Conservation (phyloP, 2,797 vertebrate genomes). For the Pitangus sulphuratus region DNA sequence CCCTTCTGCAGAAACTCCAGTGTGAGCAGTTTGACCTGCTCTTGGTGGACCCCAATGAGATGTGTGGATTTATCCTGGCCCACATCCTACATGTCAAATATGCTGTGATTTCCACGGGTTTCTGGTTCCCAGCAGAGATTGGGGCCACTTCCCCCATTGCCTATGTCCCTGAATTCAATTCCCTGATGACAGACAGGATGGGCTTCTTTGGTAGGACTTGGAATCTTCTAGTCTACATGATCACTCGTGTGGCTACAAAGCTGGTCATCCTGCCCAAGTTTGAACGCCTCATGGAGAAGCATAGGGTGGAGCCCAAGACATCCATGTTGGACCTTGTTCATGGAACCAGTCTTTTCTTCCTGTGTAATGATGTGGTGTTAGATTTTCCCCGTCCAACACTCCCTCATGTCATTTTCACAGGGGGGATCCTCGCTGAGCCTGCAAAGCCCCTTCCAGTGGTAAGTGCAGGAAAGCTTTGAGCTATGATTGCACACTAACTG, state of each 20-base stretch:
- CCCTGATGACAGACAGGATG: slow-evolving; percentile 74
- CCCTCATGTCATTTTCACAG: slow-evolving; percentile 68
- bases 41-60: slow-evolving; percentile 71
- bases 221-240: slow-evolving; percentile 67
- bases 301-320: slow-evolving; percentile 25
- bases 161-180: slow-evolving; percentile 77
- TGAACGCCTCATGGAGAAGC: slow-evolving; percentile 66
- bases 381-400: slow-evolving; percentile 70
- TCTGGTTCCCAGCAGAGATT: slow-evolving; percentile 75
- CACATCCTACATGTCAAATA: slow-evolving; percentile 62
- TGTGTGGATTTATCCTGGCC: slow-evolving; percentile 70
- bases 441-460: slow-evolving; percentile 66
- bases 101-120: slow-evolving; percentile 70
- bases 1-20: slow-evolving; percentile 53
- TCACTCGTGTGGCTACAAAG: slow-evolving; percentile 62
- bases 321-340: slow-evolving; percentile 67
- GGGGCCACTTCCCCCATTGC: slow-evolving; percentile 68
- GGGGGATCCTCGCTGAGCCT: slow-evolving; percentile 64
- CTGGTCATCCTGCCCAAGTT: slow-evolving; percentile 67
- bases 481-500: neutral
- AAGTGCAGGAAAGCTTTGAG: slow-evolving; percentile 8
- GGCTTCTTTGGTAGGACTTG: slow-evolving; percentile 65
- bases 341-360: slow-evolving; percentile 67
- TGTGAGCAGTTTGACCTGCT: slow-evolving; percentile 61
- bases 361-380: slow-evolving; percentile 67